Base-by-base conservation (phyloP, 2,888 invertebrate genomes). In the Dichetophora obliterata region DNA sequence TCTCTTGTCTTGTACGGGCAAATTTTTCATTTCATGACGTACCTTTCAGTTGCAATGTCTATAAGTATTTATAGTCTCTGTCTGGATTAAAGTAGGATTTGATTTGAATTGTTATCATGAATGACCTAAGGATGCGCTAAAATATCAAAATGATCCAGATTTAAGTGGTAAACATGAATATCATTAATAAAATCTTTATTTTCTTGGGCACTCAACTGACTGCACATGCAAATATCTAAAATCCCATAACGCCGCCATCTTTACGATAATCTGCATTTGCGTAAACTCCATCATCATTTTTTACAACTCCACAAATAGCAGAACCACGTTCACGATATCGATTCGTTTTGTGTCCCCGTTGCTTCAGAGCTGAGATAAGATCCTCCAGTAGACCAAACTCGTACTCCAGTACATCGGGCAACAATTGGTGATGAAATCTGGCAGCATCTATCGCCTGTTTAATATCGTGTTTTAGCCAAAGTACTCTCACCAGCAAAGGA, bases 371-470 rank as follows among this genome's bases (percentile, higher is more conserved):
- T 37, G 92, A 89, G 8, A 95, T 85, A 16, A 94, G 88, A 79
- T 91, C 91, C 91, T 87, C 83, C 14, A 85, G 31, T 27, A 88
- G 89, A 94, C 91, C 92, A 24, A 90, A 89, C 84, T 96, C 96
- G 83, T 94, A 92, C 78, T 92, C 91, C 1, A 95, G 88, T 75
- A 91, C 89, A 91, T 95, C 94, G 0, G 96, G 96, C 75, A 93
- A 88, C 75, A 97, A 92, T 86, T 98, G 98, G 87, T 98, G 97
- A 90, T 98, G 98, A 37, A 98, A 90, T 77, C 97, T 91, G 0
- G 92, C 92, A 0, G 92, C 91, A 85, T 94, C 93, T 76, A 96
- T 92, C 0, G 95, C 93, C 73, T 92, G 90, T 75, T 93, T 91
- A n/a, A 97, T 90, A 57, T 92, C 90, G 24, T 91, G 90, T 1